Conservation (phyloP, 2,113 vertebrate genomes). For the Hippocampus guttulatus region DNA sequence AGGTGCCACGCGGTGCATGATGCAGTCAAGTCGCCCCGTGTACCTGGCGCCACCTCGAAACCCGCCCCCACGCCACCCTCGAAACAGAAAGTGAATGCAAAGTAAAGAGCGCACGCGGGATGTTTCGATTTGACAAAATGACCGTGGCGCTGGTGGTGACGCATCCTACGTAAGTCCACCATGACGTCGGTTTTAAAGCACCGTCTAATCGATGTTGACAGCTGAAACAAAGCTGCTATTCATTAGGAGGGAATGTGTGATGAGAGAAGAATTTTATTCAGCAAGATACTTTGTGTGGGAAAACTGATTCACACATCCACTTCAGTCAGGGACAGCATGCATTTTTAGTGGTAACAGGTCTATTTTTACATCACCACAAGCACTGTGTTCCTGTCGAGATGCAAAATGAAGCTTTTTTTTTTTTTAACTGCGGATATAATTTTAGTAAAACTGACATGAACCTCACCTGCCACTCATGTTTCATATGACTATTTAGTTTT, state of each 20-base stretch:
- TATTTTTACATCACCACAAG: conserved; percentile 35
- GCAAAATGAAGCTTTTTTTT: conserved; percentile 8
- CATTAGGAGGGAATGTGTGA: conserved; percentile 31
- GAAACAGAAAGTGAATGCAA: conserved; percentile 71
- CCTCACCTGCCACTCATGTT: conserved; percentile 13
- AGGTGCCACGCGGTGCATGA: conserved; percentile 54
- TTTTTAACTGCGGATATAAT: conserved; percentile 6
- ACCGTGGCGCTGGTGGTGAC: background rate
- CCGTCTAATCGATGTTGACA: conserved; percentile 54
- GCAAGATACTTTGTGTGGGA: conserved; percentile 45
- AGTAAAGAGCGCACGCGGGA: conserved; percentile 50
- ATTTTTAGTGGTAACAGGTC: conserved; percentile 9
- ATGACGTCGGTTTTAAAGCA: conserved; percentile 52
- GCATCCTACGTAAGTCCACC: conserved; percentile 12
- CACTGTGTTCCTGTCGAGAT: conserved; percentile 24
- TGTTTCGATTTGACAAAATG: conserved; percentile 1
- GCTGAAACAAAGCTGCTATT: conserved; percentile 60
- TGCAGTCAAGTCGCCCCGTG: conserved; percentile 37
- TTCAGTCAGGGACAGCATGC: conserved; percentile 19
- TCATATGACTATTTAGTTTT: background rate
- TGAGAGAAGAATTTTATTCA: conserved; percentile 47
- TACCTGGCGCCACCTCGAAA: conserved; percentile 20
- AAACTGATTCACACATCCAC: conserved; percentile 41
- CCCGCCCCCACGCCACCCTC: conserved; percentile 27
- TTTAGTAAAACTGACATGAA: conserved; percentile 17